Conservation (phyloP, 2,113 vertebrate species). For the Poeciliopsis prolifica region DNA sequence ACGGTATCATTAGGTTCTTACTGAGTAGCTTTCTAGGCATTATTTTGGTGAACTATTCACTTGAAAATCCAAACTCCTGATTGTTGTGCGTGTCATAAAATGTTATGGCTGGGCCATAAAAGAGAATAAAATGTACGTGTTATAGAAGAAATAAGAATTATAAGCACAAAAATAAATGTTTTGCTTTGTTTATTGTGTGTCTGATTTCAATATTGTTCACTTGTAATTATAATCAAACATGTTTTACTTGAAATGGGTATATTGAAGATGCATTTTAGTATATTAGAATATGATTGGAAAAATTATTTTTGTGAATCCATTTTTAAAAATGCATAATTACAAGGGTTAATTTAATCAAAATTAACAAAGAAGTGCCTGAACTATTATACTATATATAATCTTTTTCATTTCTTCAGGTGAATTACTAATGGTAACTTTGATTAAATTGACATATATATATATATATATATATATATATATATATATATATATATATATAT, state of each 20-base stretch:
- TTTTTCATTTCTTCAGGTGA: no score
- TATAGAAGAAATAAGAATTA: constrained; percentile 47
- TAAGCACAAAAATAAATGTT: constrained; percentile 75
- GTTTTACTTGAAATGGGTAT: not conserved
- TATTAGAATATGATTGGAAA: not conserved
- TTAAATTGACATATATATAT: not conserved
- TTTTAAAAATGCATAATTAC: not conserved
- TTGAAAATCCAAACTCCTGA: constrained; percentile 18
- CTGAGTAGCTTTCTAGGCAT: constrained; percentile 37
- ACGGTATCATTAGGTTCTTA: constrained; percentile 57
- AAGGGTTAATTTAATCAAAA: not conserved
- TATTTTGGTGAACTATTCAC: constrained; percentile 28
- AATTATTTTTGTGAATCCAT: not conserved
- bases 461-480: not conserved
- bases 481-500: not conserved
- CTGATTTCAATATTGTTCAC: constrained; percentile 14
- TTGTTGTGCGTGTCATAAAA: constrained; percentile 44
- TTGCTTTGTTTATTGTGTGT: constrained; percentile 38
- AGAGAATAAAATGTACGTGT: constrained; percentile 39
- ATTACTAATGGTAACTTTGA: not conserved
- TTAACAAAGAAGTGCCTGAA: not conserved
- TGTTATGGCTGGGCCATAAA: constrained; percentile 74
- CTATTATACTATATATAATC: not conserved
- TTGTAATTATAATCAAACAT: not conserved
- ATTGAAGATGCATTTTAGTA: not conserved